These are phyloP conservation scores for Puffinus mauretanicus DNA, from an alignment of 2,113 vertebrate genomes.

Conservation along the genomic window DNA sequence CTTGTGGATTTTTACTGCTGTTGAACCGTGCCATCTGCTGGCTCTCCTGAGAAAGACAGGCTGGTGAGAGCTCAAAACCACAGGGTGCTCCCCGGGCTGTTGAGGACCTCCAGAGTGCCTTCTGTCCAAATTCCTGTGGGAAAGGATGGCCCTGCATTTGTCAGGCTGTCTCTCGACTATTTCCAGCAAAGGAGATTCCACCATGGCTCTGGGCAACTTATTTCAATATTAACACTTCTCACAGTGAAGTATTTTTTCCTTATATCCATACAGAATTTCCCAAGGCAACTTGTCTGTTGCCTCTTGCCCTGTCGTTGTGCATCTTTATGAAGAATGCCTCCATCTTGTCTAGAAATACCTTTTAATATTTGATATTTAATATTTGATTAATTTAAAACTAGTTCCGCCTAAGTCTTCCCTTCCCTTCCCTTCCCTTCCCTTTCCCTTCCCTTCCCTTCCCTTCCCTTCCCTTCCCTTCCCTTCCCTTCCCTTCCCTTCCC, in stretches of 20 bases:
- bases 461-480: background rate
- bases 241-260: background rate
- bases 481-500: background rate
- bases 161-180: background rate
- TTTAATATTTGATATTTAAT: background rate
- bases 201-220: background rate
- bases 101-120: background rate
- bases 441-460: background rate
- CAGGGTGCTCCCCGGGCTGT: accelerated
- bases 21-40: slow-evolving; percentile 34
- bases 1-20: background rate
- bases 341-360: background rate
- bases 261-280: background rate
- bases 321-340: background rate
- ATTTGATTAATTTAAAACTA: background rate
- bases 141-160: accelerated
- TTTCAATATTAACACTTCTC: background rate
- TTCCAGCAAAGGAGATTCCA: background rate
- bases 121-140: background rate
- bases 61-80: too few relatives aligned
- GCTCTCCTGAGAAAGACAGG: background rate
- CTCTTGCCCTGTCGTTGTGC: background rate
- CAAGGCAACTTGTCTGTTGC: background rate
- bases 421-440: too few relatives aligned
- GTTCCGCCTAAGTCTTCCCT: background rate